phyloP scores from a whole-genome alignment of 1,140 invertebrate species.

The Dermatophagoides farinae region DNA sequence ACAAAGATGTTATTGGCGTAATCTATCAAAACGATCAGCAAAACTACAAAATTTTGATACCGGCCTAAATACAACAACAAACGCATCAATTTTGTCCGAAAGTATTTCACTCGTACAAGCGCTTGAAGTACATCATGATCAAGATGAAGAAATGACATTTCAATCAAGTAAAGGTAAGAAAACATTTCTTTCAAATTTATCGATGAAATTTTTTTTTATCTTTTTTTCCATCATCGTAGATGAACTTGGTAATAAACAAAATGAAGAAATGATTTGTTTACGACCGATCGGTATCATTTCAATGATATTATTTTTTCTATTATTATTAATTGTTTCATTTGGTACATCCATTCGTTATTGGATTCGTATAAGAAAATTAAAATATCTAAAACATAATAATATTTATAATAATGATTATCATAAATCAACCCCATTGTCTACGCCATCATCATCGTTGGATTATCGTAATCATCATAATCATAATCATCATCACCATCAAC shows the following conservation, averaged over 20 bases:
- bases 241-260: neutral
- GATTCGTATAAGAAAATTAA: conserved; percentile 8
- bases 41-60: conserved; percentile 24
- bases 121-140: conserved; percentile 56
- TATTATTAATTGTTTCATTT: neutral
- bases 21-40: conserved; percentile 18
- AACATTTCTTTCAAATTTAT: neutral
- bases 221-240: neutral
- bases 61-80: conserved; percentile 14
- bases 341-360: conserved; percentile 11
- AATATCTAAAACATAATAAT: neutral
- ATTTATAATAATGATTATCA: neutral
- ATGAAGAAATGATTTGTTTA: neutral
- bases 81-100: conserved; percentile 38
- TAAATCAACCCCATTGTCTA: neutral
- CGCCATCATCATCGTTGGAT: neutral
- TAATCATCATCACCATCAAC: neutral
- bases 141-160: conserved; percentile 44
- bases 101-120: conserved; percentile 74
- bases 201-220: neutral
- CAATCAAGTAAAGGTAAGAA: conserved; percentile 26
- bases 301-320: neutral
- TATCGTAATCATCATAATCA: neutral
- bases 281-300: neutral
- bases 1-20: conserved; percentile 77